Evolutionary conservation across 2,797 vertebrate genomes (phyloP), one percentile per base, ranked within the genome.

Genomic region (Pantherophis vulpinus): DNA sequence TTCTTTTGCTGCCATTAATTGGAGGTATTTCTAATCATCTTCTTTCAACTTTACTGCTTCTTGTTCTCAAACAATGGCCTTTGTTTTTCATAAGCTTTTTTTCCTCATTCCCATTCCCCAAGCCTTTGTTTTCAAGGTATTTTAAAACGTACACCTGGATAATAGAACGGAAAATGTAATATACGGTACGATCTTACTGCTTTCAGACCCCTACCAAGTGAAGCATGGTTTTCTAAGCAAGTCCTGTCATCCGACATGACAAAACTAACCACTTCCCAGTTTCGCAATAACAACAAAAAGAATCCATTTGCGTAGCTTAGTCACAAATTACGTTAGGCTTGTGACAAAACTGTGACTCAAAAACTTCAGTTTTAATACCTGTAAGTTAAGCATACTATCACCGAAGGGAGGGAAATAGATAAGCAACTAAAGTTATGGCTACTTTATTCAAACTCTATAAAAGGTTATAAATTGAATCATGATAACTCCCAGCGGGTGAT

Each of bases 391-490:
- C 47, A 63, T 51, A 56, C 54, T 27, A 47, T 42, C 90, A 95
- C 91, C 20, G 18, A 54, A 70, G 20, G 83, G 29, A 89, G 8
- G 23, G 25, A 79, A 89, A 90, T 37, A 9, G 13, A 8, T n/a
- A 14, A 63, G 90, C 51, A 91, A n/a, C 29, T 66, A 88, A 88
- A 88, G 87, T 59, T 94, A 86, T 70, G 74, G 18, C 27, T 88
- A 94, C 79, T 70, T 93, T 88, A 91, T 58, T 93, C 89, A 60
- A 29, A 55, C 32, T 56, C 86, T 60, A 25, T 56, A 63, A 61
- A 92, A 90, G 55, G 56, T 92, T 95, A 90, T 92, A 93, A 88
- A 93, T 93, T 79, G 87, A 91, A 93, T 47, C 0, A 23, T 63
- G 32, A 5, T 29, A 74, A n/a, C 74, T 90, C 88, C 92, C 54